A percentile compares a stretch with the other conserved stretches of the same genome.
Evolutionary conservation across 2,113 vertebrate species (phyloP).

Genomic region (Edolisoma coerulescens): DNA sequence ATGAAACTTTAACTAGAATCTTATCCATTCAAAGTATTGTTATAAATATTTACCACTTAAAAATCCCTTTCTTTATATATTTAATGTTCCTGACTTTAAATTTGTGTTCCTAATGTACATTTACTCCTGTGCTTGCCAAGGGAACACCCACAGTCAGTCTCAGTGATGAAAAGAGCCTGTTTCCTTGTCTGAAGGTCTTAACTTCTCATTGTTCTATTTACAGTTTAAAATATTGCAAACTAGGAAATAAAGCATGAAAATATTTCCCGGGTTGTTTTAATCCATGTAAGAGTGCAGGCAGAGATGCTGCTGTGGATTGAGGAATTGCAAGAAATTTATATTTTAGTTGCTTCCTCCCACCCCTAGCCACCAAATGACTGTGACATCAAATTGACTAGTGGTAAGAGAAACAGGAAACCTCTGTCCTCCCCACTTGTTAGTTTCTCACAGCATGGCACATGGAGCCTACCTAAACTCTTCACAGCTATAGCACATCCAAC

Average conservation of each 20-base stretch:
- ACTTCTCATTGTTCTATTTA: neutral
- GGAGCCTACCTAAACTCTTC: neutral
- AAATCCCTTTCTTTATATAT: neutral
- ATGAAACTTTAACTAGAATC: neutral
- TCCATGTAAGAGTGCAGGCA: neutral
- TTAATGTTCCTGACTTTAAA: neutral
- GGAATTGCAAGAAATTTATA: neutral
- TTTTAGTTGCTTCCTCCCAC: neutral
- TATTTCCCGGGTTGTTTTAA: rapidly evolving
- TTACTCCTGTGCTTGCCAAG: neutral
- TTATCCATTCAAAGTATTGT: neutral
- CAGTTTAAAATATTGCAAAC: neutral
- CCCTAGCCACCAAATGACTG: neutral
- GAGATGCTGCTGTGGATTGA: neutral
- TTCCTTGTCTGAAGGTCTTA: neutral
- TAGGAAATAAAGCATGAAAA: neutral
- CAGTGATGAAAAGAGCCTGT: neutral
- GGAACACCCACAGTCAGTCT: neutral
- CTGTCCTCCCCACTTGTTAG: neutral
- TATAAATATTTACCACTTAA: neutral
- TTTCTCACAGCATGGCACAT: neutral
- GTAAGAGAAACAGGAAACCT: neutral
- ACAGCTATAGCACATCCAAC: neutral
- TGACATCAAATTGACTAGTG: neutral
- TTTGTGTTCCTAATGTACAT: neutral